Base-by-base conservation (phyloP, 2,797 vertebrate genomes). In the Amblyraja radiata region DNA sequence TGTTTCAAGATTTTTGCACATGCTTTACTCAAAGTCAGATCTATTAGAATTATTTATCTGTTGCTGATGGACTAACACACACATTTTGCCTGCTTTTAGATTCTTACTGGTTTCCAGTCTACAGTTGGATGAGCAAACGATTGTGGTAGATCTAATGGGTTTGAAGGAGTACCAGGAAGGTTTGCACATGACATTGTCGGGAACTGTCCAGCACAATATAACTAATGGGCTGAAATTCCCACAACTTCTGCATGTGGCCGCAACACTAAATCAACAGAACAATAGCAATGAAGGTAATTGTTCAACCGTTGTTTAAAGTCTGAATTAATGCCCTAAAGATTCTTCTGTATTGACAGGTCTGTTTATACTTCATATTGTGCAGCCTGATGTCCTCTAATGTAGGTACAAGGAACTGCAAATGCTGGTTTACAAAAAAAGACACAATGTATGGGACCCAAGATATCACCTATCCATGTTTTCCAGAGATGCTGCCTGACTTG, bases 131-230 rank as follows among this genome's bases (percentile, higher is more conserved):
- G 96, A 95, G 63, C 94, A 94, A 18, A 94, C 94, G 3, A 76
- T 96, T 54, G 90, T 93, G 0, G 0, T 96, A 61, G 93, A 94
- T 68, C 81, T 96, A 92, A 23, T 58, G 93, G 95, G 94, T 78
- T 93, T 94, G 0, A 94, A 93, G n/a, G 95, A 95, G 79, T 93
- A 93, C 93, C 95, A 94, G 93, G 93, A 9, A 32, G 95, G 96
- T 84, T 93, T 96, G 46, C 93, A 94, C 93, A 93, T 97, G 93
- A 95, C 95, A 63, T 79, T 98, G 36, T 95, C 93, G 4, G 97
- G 96, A 90, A 95, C 95, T 83, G 80, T 97, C 83, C 96, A 94
- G 80, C 96, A 97, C 94, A 96, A 96, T 1, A 93, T 97, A 93
- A 93, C 94, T 79, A 93, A 36, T 93, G 94, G 97, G 36, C 18